Base-by-base conservation (phyloP, 2,888 invertebrate genomes). In the Andrena dorsata region DNA sequence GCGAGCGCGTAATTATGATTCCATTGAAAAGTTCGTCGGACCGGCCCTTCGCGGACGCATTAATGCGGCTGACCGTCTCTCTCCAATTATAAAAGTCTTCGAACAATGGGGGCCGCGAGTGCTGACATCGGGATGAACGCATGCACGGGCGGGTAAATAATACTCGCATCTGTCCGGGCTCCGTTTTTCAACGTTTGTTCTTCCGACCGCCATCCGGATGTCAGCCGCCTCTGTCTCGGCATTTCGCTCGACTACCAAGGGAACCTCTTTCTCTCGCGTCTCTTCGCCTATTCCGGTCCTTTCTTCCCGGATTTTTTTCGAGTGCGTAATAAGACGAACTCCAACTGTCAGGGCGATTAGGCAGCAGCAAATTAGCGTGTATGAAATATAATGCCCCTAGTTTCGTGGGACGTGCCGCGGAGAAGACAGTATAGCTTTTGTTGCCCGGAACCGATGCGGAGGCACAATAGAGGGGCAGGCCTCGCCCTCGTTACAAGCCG, bases 51-150 rank as follows among this genome's bases (percentile, higher is more conserved):
- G 83, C 73, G 78, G 77, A 70, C 84, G 84, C 82, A 86, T 83
- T 89, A 90, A 90, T 90, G 85, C 85, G 82, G 78, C 84, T 86
- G 88, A 85, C 85, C 88, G 82, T 83, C 85, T 87, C 86, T 84
- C 80, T 81, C 85, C 85, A 92, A 92, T 92, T 92, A 92, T 91
- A 90, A 91, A 91, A 91, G 89, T 90, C 90, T 89, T 90, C 86
- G 89, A 90, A 92, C 92, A 92, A 92, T 91, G 90, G 88, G 66
- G 83, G 83, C 85, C 84, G 87, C 85, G 90, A 90, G 88, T 85
- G 85, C 86, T 84, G 87, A 86, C 88, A 86, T 89, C 85, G 83
- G 73, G 82, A 83, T 76, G 83, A 80, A 78, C 76, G 80, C 80
- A 64, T 80, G 76, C 75, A 84, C 79, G 74, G 20, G 58, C 87